Base-by-base conservation (phyloP, 1,140 invertebrate genomes). In the Trichomalopsis sarcophagae region DNA sequence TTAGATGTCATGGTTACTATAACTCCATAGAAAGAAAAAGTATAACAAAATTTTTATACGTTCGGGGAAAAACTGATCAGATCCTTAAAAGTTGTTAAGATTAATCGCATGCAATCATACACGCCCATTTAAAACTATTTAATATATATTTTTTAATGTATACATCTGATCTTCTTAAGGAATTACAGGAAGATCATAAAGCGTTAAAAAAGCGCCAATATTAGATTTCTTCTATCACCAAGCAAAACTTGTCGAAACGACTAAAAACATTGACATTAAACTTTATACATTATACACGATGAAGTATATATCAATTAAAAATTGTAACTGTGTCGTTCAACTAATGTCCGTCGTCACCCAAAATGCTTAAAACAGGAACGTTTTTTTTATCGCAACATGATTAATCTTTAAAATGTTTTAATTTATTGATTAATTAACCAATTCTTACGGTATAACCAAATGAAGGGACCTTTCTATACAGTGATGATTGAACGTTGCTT, bases 301-400 rank as follows among this genome's bases (percentile, higher is more conserved):
- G 62, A 85, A 82, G 74, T 78, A 85, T 81, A 82, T 85, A 13
- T 85, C 74, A 85, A 82, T 85, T 82, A 85, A 85, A 85, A 85
- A 55, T 77, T 77, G 69, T 27, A 85, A 82, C 80, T 33, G 84
- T 30, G 44, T 73, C 27, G 36, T 84, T 84, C 30, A 84, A 84
- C 76, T 79, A 73, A 80, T 75, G 50, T 85, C 55, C 44, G 55
- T 85, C n/a, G 73, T 81, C 74, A 76, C 33, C 40, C 33, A 85
- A 78, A 27, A 76, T 55, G 78, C 84, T 47, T 81, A 77, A 85
- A 85, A 85, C 79, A 85, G 80, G 84, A 85, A 85, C 84, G 84
- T 85, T 62, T 27, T 40, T 80, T 81, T 47, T 73, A 85, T 85
- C 74, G 74, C 66, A 85, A 85, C 47, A 77, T 81, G 13, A 85